phyloP scores from a whole-genome alignment of 2,113 vertebrate species.

The Lontra canadensis region DNA sequence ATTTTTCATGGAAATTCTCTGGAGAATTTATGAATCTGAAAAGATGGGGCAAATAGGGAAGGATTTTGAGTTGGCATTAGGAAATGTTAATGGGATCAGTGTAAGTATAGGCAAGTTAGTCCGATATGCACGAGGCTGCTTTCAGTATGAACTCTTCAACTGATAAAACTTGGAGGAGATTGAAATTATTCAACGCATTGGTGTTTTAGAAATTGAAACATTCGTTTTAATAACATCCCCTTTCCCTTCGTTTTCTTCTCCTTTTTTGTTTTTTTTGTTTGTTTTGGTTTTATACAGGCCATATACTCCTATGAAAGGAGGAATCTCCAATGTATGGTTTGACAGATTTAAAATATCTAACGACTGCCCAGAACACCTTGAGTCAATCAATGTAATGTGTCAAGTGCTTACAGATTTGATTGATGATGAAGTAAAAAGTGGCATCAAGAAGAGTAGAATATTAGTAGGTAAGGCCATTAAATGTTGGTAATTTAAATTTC shows the following conservation, averaged over 20 bases:
- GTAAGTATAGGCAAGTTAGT: neutral
- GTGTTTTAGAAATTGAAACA: neutral
- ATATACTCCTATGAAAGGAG: slow-evolving; percentile 91
- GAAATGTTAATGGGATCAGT: neutral
- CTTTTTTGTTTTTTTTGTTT: neutral
- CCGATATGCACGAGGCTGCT: neutral
- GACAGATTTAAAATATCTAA: slow-evolving; percentile 91
- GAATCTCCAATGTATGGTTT: slow-evolving; percentile 92
- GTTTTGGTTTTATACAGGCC: slow-evolving; percentile 83
- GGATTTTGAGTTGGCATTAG: neutral
- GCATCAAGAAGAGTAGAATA: slow-evolving; percentile 89
- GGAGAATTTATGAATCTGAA: neutral
- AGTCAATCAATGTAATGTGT: slow-evolving; percentile 91
- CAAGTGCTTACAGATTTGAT: slow-evolving; percentile 84
- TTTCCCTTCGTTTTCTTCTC: neutral
- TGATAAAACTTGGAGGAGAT: neutral
- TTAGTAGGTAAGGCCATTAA: slow-evolving; percentile 87
- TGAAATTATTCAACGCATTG: neutral
- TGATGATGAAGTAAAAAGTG: slow-evolving; percentile 86
- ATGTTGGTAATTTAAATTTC: neutral
- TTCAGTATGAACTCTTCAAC: neutral
- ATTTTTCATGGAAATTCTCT: neutral
- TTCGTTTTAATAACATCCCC: neutral
- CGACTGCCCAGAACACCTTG: slow-evolving; percentile 90
- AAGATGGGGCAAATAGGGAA: neutral